phyloP scores from a whole-genome alignment of 30 jellyfish, hydroid and myxozoan genomes.

The Chrysaora quinquecirrha region DNA sequence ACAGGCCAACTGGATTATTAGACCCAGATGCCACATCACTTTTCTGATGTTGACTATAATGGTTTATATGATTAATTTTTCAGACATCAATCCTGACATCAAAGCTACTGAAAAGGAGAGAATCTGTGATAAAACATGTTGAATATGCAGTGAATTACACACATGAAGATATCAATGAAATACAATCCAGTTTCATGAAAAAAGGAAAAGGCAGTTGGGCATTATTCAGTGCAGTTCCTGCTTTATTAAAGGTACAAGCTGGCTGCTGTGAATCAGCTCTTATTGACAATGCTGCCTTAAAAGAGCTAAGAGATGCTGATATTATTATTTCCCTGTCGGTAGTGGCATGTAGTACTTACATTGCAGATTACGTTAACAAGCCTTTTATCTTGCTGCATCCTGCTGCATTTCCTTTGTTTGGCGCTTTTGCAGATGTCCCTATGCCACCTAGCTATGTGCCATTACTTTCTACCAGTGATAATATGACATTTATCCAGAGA shows the following conservation, averaged over 20 bases:
- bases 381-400: constrained; percentile 32
- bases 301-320: constrained; percentile 25
- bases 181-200: not conserved
- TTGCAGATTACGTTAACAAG: constrained; percentile 27
- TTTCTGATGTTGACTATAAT: too few relatives aligned
- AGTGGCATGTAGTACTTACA: not conserved
- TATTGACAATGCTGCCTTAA: not conserved
- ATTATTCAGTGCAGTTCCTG: not conserved
- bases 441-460: constrained; percentile 65
- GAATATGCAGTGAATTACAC: constrained; percentile 1
- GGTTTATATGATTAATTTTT: not conserved
- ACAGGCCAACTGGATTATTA: too few relatives aligned
- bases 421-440: constrained; percentile 32
- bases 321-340: constrained; percentile 11
- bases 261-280: constrained; percentile 7
- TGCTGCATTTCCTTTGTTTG: constrained; percentile 9
- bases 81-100: constrained; percentile 44
- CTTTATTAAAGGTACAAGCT: not conserved
- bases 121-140: constrained; percentile 22
- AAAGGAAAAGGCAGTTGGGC: not conserved
- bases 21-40: too few relatives aligned
- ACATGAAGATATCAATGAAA: not conserved
- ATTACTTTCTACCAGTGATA: not conserved
- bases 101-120: not conserved
- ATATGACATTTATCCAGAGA: constrained; percentile 45